Conservation (phyloP, 2,797 vertebrate species). For the Parambassis ranga region DNA sequence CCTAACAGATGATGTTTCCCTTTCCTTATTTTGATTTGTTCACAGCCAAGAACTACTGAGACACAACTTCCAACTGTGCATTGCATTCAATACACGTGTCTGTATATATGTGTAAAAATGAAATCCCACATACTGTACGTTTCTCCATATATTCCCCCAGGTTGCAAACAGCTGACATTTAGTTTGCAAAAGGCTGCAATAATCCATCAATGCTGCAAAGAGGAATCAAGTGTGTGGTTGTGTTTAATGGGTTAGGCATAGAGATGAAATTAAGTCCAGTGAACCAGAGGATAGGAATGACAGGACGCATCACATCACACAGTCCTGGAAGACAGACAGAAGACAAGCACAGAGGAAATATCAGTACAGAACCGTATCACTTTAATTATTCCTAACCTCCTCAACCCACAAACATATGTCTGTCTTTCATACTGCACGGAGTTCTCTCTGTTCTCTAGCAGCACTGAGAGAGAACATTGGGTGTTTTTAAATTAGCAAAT, state of each 20-base stretch:
- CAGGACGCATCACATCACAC: not conserved
- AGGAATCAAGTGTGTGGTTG: not conserved
- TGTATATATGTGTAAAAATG: not conserved
- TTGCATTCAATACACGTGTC: not conserved
- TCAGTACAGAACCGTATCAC: too few species aligned
- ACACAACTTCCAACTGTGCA: not conserved
- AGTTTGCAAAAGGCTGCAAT: not conserved
- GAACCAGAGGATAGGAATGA: conserved; percentile 8
- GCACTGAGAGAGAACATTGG: not conserved
- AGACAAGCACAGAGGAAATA: not conserved
- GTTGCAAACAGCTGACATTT: not conserved
- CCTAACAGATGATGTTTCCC: not conserved
- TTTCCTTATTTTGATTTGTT: not conserved
- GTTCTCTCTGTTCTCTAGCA: not conserved
- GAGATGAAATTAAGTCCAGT: conserved; percentile 31
- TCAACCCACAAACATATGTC: too few species aligned
- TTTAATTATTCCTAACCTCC: too few species aligned
- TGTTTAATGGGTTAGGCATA: not conserved
- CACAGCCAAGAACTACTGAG: too few species aligned
- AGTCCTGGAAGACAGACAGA: conserved; percentile 43
- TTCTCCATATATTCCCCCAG: not conserved
- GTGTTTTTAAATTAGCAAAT: not conserved
- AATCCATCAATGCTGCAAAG: not conserved
- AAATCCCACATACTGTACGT: not conserved
- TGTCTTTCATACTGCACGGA: too few species aligned